These are phyloP conservation scores for Cercopithecus mona DNA, from an alignment of 2,113 vertebrate genomes.

Conservation along the genomic window DNA sequence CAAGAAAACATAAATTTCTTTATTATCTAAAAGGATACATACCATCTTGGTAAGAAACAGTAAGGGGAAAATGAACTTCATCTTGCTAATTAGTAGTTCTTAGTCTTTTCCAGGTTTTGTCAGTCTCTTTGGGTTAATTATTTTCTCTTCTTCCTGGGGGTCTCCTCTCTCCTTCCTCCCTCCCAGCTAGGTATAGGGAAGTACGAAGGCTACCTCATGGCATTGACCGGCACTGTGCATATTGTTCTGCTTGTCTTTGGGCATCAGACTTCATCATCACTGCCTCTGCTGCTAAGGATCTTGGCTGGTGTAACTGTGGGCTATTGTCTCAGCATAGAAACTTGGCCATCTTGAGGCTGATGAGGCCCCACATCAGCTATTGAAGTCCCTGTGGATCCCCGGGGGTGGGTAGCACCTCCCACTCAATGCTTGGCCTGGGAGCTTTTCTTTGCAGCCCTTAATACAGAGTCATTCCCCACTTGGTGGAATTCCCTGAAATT, in stretches of 20 bases:
- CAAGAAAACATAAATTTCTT: not conserved
- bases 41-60: not conserved
- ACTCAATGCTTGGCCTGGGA: not conserved
- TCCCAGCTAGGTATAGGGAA: not conserved
- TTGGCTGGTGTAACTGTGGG: not conserved
- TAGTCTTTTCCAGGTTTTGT: not conserved
- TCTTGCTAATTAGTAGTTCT: not conserved
- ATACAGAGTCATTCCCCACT: not conserved
- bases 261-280: not conserved
- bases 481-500: not conserved
- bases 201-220: not conserved
- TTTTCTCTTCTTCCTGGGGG: not conserved
- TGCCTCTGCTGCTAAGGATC: not conserved
- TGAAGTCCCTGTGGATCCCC: not conserved
- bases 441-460: not conserved
- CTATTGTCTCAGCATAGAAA: not conserved
- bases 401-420: not conserved
- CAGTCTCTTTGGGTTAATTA: not conserved
- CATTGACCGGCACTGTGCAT: accelerated
- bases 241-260: not conserved
- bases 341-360: not conserved
- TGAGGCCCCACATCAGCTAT: not conserved
- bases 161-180: not conserved
- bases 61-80: not conserved
- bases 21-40: not conserved